Evolutionary conservation across 2,113 vertebrate genomes (phyloP), one percentile per base, ranked within the genome.

Genomic region (Vidua macroura): DNA sequence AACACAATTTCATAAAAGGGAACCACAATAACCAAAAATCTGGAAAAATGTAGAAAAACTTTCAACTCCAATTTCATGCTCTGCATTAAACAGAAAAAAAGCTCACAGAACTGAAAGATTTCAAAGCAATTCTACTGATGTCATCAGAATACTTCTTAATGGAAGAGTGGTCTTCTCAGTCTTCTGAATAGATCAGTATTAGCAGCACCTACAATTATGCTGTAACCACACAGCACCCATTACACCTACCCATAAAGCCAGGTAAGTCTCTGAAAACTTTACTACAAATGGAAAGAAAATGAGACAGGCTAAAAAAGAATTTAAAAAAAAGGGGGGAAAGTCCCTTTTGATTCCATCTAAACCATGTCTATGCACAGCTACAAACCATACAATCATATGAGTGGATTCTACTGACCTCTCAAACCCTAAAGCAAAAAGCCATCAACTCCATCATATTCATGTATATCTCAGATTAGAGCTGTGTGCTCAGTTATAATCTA

Each of bases 291-390:
- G 23, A 53, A 86, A 88, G 43, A 74, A 41, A 76, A 62, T 16
- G 1, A 48, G 9, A 48, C 13, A 48, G 27, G 41, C 16, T 8
- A 30, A 84, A 51, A 55, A 15, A 8, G 18, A 30, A 12, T 6
- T 13, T 12, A 23, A 30, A 41, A n/a, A 35, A 3, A 8, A 2
- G 4, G 2, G 6, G 37, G 35, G 27, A 37, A 67, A 27, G 0
- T 1, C 6, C 15, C 20, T 44, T 64, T 44, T 18, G 13, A 68
- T 33, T 80, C 12, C 15, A 78, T 15, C 17, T 64, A 73, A 68
- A 66, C 12, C 2, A 25, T 1, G 3, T 23, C 62, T 59, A 17
- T 0, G 3, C 19, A 25, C 13, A 59, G 19, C 39, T 75, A 86
- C 24, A 82, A 27, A 51, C 18, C 58, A 68, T 11, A n/a, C 4